Evolutionary conservation across 2,113 vertebrate genomes (phyloP).

Genomic region (Rallus limicola): DNA sequence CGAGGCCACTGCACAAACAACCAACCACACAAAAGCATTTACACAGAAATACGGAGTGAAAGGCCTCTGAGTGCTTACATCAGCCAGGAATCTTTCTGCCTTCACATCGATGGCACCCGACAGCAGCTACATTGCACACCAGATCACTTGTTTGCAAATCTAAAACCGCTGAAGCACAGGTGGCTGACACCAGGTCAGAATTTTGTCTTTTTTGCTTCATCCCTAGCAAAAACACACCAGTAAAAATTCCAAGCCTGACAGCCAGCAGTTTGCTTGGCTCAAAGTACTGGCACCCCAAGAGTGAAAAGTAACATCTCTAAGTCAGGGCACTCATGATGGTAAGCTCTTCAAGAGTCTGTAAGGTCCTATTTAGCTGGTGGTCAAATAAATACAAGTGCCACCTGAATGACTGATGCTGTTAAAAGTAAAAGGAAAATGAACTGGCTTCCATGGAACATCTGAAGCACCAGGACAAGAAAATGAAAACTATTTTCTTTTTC

Average conservation of each 20-base stretch:
- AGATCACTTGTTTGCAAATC: not conserved
- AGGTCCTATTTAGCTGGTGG: not conserved
- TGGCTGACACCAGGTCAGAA: not conserved
- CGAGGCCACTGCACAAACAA: not conserved
- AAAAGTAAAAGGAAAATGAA: not conserved
- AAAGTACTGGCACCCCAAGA: not conserved
- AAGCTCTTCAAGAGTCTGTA: not conserved
- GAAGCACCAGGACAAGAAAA: not conserved
- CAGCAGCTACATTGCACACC: not conserved
- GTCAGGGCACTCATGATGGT: not conserved
- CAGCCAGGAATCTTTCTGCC: not conserved
- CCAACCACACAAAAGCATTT: not conserved
- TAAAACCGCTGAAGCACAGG: not conserved
- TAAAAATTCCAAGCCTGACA: not conserved
- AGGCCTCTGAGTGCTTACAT: fast-evolving
- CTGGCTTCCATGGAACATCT: not conserved
- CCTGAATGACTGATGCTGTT: not conserved
- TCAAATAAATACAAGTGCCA: not conserved
- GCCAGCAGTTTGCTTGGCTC: not conserved
- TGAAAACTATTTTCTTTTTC: not conserved
- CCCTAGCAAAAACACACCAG: not conserved
- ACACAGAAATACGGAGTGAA: not conserved
- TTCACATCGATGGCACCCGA: not conserved
- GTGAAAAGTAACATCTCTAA: not conserved
- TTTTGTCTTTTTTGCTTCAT: not conserved